Conservation (phyloP, 2,797 vertebrate species). For the Galaxias olidus region DNA sequence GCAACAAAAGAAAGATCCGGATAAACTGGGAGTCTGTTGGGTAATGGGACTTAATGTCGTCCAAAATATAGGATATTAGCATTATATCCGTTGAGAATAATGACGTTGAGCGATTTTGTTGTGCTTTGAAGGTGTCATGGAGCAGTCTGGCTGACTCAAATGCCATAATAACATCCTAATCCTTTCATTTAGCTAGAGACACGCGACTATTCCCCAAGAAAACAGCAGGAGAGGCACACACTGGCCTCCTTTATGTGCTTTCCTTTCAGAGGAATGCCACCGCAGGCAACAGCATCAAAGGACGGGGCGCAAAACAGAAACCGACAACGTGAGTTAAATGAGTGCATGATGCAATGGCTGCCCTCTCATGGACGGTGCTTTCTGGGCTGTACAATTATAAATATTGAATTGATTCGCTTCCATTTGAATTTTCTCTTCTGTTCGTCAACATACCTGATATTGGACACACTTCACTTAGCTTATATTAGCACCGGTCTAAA, state of each 20-base stretch:
- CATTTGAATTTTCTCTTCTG: no score
- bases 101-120: conserved; percentile 44
- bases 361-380: neutral
- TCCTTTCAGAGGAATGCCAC: neutral
- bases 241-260: neutral
- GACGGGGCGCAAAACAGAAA: neutral
- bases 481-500: no score
- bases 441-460: no score
- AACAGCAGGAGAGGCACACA: conserved; percentile 7
- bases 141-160: conserved; percentile 58
- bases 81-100: conserved; percentile 55
- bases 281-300: neutral
- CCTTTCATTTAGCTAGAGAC: conserved; percentile 59
- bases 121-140: conserved; percentile 50
- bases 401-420: no score
- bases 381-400: neutral
- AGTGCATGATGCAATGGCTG: neutral
- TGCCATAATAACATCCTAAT: conserved; percentile 67
- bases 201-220: conserved; percentile 21
- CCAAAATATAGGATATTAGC: conserved; percentile 65
- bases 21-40: conserved; percentile 34
- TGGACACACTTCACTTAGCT: no score
- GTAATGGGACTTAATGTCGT: conserved; percentile 61
- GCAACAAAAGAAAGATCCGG: conserved; percentile 15
- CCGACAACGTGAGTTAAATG: neutral